Conservation (phyloP, 2,888 invertebrate genomes). For the Ditylenchus weischeri region DNA sequence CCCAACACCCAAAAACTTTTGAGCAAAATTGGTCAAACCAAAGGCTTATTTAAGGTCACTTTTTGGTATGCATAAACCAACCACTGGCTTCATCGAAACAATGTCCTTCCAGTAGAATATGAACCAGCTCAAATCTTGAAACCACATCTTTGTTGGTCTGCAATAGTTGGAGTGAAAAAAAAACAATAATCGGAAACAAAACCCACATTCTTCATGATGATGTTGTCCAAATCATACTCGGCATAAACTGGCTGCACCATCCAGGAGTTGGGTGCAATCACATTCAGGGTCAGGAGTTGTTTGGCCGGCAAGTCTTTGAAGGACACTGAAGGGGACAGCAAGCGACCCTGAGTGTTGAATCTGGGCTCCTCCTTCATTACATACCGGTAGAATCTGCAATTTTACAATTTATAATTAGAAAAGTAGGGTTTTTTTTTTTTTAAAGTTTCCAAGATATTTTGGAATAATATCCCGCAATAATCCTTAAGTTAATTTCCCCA, state of each 20-base stretch:
- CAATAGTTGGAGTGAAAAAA: neutral
- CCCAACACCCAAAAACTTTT: too few relatives aligned
- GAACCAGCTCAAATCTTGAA: constrained; percentile 92
- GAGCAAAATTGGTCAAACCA: too few relatives aligned
- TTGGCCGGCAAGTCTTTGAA: constrained; percentile 86
- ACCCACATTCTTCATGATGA: constrained; percentile 80
- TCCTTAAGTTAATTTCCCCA: too few relatives aligned
- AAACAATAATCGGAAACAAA: constrained; percentile 4
- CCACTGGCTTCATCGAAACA: constrained; percentile 78
- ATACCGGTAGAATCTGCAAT: constrained; percentile 85
- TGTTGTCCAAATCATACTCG: constrained; percentile 77
- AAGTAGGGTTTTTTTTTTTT: constrained; percentile 9
- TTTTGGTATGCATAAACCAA: too few relatives aligned
- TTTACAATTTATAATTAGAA: neutral
- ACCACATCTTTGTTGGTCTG: constrained; percentile 59
- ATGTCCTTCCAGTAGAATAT: constrained; percentile 87
- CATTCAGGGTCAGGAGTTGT: constrained; percentile 82
- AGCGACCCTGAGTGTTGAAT: constrained; percentile 73
- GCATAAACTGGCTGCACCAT: constrained; percentile 79
- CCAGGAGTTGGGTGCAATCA: constrained; percentile 69
- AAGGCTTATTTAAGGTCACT: too few relatives aligned
- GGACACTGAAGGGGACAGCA: constrained; percentile 59
- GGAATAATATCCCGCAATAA: too few relatives aligned
- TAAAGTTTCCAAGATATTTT: too few relatives aligned
- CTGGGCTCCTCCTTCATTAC: constrained; percentile 84